phyloP scores from a whole-genome alignment of 2,113 vertebrate species.

The Diadophis punctatus region DNA sequence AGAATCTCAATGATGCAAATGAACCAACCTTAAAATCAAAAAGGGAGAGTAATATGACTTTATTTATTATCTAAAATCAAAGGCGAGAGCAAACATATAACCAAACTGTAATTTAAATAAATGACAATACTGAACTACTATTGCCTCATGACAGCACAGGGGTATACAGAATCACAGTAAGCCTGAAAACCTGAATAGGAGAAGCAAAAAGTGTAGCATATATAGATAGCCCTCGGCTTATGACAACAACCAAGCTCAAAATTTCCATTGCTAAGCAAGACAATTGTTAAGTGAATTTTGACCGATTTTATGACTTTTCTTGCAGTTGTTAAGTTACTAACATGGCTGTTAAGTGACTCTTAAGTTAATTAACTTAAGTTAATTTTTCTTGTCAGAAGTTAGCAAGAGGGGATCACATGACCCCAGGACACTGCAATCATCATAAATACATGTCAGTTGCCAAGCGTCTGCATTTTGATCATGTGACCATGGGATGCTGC shows the following conservation, averaged over 20 bases:
- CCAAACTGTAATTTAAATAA: fast-evolving
- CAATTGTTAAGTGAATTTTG: constrained; percentile 8
- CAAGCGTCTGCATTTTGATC: too few species aligned
- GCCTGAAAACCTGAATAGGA: constrained; percentile 9
- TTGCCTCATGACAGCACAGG: neutral
- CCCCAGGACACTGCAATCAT: too few species aligned
- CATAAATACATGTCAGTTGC: too few species aligned
- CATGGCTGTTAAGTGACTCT: too few species aligned
- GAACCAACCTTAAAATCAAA: neutral
- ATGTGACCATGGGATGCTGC: too few species aligned
- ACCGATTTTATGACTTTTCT: constrained; percentile 54
- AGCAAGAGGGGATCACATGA: too few species aligned
- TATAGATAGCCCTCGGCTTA: neutral
- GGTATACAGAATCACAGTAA: neutral
- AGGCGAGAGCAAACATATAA: neutral
- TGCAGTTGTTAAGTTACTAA: too few species aligned
- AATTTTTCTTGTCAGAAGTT: too few species aligned
- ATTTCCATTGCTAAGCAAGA: neutral
- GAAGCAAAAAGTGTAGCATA: constrained; percentile 34
- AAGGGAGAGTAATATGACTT: neutral
- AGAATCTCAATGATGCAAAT: neutral
- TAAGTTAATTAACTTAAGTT: too few species aligned
- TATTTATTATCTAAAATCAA: neutral
- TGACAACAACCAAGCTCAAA: neutral
- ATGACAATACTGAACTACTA: neutral